Conservation (phyloP, 2,797 vertebrate genomes). For the Arremon brunneinucha region DNA sequence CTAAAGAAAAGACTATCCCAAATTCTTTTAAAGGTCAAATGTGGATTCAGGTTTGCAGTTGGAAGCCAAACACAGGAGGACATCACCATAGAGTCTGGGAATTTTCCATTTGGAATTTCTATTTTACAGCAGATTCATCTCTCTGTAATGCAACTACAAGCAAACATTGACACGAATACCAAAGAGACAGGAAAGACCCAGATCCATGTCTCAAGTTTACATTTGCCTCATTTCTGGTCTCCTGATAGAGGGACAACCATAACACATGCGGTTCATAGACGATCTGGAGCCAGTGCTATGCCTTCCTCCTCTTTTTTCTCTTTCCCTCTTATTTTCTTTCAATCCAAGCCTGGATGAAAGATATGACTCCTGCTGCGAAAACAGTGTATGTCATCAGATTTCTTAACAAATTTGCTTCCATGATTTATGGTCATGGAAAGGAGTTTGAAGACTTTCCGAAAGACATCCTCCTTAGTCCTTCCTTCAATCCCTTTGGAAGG, state of each 20-base stretch:
- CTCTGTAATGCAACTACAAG: background rate
- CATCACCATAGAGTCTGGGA: background rate
- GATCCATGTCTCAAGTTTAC: background rate
- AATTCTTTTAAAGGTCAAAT: conserved; percentile 37
- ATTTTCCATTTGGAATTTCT: background rate
- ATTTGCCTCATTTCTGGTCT: background rate
- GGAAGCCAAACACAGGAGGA: background rate
- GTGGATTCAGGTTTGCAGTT: background rate
- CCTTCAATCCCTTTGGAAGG: background rate
- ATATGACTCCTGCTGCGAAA: background rate
- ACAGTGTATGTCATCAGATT: background rate
- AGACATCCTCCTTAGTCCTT: background rate
- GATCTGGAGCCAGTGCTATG: background rate
- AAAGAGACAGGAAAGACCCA: background rate
- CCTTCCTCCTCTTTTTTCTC: background rate
- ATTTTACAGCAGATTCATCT: background rate
- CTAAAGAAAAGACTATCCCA: background rate
- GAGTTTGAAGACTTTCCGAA: background rate
- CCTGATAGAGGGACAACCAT: background rate
- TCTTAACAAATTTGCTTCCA: background rate
- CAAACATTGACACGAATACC: background rate
- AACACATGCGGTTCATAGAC: background rate
- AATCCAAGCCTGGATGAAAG: background rate
- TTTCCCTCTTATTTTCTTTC: background rate
- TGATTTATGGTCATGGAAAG: background rate